These are phyloP conservation scores for Neoscelio sp. DNA, from an alignment of 2,888 invertebrate species.

Conservation along the genomic window DNA sequence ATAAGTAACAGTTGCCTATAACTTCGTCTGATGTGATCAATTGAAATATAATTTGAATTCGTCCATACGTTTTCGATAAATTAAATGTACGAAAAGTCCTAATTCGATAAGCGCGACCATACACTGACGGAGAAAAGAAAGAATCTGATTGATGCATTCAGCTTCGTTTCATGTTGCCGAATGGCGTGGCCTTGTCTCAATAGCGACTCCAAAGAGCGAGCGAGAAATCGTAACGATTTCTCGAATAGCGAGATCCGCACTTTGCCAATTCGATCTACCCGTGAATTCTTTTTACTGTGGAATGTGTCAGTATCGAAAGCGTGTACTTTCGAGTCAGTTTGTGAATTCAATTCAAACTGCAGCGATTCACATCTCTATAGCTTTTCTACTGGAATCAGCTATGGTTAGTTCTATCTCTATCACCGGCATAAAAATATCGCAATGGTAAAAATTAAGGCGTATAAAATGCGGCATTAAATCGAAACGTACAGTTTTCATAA, in stretches of 20 bases:
- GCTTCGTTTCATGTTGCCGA: constrained; percentile 57
- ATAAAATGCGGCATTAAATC: constrained; percentile 8
- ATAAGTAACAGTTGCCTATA: too few species aligned
- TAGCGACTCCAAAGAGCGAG: constrained; percentile 70
- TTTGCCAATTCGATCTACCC: constrained; percentile 64
- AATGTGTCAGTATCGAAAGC: constrained; percentile 62
- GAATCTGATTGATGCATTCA: constrained; percentile 44
- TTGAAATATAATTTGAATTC: constrained; percentile 11
- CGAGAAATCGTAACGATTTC: constrained; percentile 66
- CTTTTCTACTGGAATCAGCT: constrained; percentile 26
- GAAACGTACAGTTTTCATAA: not conserved
- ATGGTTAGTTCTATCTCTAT: constrained; percentile 41
- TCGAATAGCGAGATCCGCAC: constrained; percentile 58
- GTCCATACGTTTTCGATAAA: constrained; percentile 18
- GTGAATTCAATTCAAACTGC: constrained; percentile 61
- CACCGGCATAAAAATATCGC: constrained; percentile 4
- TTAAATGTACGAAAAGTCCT: constrained; percentile 42
- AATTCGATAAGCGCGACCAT: constrained; percentile 28
- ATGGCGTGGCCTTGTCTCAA: constrained; percentile 68
- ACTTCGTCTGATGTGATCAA: not conserved
- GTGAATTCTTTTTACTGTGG: constrained; percentile 57
- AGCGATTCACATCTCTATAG: constrained; percentile 53
- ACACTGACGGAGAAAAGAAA: constrained; percentile 24
- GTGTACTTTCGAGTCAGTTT: constrained; percentile 52
- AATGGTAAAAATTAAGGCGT: not conserved